Percentiles rank a stretch among this genome's conserved stretches.
Evolutionary conservation across 2,888 invertebrate genomes (phyloP).

Genomic region (Himalopsyche tibetana): DNA sequence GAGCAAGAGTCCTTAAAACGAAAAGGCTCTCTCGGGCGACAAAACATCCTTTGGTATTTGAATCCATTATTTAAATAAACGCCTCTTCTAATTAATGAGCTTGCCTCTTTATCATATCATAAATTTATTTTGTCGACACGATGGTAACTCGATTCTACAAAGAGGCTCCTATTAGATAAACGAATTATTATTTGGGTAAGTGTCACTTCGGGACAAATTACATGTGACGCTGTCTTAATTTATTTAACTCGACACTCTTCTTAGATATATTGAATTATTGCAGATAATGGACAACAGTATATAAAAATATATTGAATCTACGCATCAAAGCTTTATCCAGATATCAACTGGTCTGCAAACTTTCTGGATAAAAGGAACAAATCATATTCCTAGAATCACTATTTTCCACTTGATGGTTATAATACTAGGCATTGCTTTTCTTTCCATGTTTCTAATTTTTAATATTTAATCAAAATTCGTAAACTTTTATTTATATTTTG

Average conservation of each 20-base stretch:
- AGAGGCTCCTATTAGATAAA: not conserved
- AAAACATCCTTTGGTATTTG: not conserved
- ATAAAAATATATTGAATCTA: too few species aligned
- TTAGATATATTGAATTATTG: too few species aligned
- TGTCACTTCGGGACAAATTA: slow-evolving; percentile 5
- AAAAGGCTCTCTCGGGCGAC: not conserved
- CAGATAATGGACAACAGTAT: too few species aligned
- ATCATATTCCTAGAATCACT: too few species aligned
- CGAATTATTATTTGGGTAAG: slow-evolving; percentile 2
- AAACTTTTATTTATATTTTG: too few species aligned
- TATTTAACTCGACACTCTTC: not conserved
- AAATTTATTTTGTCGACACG: not conserved
- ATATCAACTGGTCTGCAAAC: too few species aligned
- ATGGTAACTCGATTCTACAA: slow-evolving; percentile 14
- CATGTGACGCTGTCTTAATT: not conserved
- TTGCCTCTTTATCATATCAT: not conserved
- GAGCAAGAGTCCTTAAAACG: not conserved
- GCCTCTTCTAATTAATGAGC: not conserved
- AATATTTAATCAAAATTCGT: too few species aligned
- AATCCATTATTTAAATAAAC: slow-evolving; percentile 26
- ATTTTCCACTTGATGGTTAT: too few species aligned
- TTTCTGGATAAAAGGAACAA: too few species aligned
- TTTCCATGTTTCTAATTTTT: too few species aligned
- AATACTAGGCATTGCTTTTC: too few species aligned
- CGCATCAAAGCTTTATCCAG: too few species aligned